Evolutionary conservation across 2,888 invertebrate genomes (phyloP).

Genomic region (Priocnemis perturbator): DNA sequence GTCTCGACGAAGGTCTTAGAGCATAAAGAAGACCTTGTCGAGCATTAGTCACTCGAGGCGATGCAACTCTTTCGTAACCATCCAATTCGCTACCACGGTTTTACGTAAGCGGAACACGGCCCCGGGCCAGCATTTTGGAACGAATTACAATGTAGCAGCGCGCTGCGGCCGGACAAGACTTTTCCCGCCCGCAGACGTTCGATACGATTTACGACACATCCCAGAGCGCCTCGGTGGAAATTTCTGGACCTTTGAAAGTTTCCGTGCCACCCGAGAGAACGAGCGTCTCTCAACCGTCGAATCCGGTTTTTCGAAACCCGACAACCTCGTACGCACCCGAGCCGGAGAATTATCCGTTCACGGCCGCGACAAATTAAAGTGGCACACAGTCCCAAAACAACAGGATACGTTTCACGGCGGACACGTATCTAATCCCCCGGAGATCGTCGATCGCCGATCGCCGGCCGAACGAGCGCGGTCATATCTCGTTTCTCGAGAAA

Average conservation of each 20-base stretch:
- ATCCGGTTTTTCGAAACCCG: constrained; percentile 44
- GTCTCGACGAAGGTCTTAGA: too few species aligned
- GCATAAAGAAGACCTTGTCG: too few species aligned
- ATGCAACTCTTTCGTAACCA: too few species aligned
- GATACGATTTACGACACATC: constrained; percentile 32
- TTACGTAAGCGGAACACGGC: background rate
- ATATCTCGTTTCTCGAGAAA: too few species aligned
- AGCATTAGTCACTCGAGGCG: too few species aligned
- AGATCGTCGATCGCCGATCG: too few species aligned
- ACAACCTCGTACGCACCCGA: background rate
- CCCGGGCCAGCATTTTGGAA: background rate
- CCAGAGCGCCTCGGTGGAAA: constrained; percentile 28
- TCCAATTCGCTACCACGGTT: too few species aligned
- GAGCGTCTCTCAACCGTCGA: constrained; percentile 9
- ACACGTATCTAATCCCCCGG: too few species aligned
- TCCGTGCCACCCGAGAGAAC: constrained; percentile 35
- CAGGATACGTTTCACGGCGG: background rate
- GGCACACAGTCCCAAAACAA: background rate
- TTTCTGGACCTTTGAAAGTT: constrained; percentile 38
- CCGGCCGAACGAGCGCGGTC: too few species aligned
- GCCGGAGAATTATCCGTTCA: background rate
- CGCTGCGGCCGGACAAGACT: constrained; percentile 17
- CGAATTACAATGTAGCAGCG: constrained; percentile 4
- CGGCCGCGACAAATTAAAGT: constrained; percentile 2
- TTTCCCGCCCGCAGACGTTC: constrained; percentile 2